phyloP scores from a whole-genome alignment of 2,797 vertebrate genomes.

The Peromyscus nudipes region DNA sequence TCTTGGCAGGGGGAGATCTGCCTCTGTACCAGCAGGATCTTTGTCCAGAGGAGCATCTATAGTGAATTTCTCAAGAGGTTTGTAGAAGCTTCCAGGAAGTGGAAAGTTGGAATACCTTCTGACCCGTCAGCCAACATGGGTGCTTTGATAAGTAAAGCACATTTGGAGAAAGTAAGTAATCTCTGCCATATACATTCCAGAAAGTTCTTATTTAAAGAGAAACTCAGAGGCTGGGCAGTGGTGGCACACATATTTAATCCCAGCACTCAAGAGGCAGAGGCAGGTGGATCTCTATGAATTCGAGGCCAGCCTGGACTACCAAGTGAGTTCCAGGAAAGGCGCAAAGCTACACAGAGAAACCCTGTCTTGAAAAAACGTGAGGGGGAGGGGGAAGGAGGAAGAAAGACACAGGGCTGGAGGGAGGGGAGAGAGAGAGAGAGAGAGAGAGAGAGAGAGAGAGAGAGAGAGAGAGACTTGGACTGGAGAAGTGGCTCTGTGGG shows the following conservation, averaged over 20 bases:
- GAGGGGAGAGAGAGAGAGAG: not conserved
- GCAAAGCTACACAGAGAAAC: not conserved
- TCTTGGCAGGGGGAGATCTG: slow-evolving; percentile 95
- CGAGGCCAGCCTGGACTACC: not conserved
- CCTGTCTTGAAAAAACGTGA: not conserved
- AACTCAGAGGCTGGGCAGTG: not conserved
- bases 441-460: not conserved
- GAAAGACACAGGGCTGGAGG: not conserved
- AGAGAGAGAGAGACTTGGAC: not conserved
- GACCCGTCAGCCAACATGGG: slow-evolving; percentile 92
- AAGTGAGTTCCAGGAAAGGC: not conserved
- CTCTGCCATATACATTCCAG: not conserved
- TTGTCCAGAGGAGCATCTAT: slow-evolving; percentile 95
- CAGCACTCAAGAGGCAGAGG: not conserved
- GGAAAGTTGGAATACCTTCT: slow-evolving; percentile 94
- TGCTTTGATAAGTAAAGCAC: slow-evolving; percentile 96
- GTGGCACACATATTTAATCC: not conserved
- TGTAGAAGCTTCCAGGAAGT: slow-evolving; percentile 93
- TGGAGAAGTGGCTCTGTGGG: not conserved
- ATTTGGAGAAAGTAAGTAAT: slow-evolving; percentile 94
- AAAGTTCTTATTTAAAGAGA: not conserved
- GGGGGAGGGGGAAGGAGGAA: not conserved
- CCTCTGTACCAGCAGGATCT: slow-evolving; percentile 98
- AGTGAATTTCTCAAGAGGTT: slow-evolving; percentile 94
- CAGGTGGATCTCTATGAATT: not conserved